Evolutionary conservation across 1,140 invertebrate genomes (phyloP), one percentile per base, ranked within the genome.

Genomic region (Lethrus apterus): DNA sequence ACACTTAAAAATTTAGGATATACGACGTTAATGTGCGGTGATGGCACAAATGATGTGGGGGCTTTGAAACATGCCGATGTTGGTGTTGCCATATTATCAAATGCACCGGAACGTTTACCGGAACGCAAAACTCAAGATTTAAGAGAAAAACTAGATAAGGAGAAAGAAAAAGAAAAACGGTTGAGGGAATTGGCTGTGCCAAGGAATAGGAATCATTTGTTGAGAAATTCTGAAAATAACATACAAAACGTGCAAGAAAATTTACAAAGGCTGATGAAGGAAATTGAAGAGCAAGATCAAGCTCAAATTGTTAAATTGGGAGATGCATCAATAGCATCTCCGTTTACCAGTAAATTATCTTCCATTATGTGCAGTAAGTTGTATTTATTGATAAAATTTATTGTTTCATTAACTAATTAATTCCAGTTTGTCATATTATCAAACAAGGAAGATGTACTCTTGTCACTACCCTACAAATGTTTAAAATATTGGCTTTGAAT

Each of bases 21-120:
- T 62, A 77, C 77, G 2, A 97, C 94, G 0, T 68, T 99, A 0
- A 99, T 99, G 97, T 99, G 96, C 68, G 97, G 97, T n/a, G 97
- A 99, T 76, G 97, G 97, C 49, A 99, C 97, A 1, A 99, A 99
- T 71, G 97, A 99, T 75, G 97, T 99, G 17, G 97, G 97, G n/a
- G 97, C 97, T 15, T 73, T 99, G 7, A 99, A 99, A 76, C 96
- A 99, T 72, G 93, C 97, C 24, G 82, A 96, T 71, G 91, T 96
- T 65, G 93, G 92, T 81, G 62, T 66, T 19, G 63, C 62, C 11
- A 65, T 66, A 40, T 70, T 98, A 11, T 83, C 91, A 1, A 91
- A 90, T 72, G 83, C 84, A 2, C 89, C 90, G 0, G 84, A 91
- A 52, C 33, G 33, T 17, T 31, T 60, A 24, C 46, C 54, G 1